Evolutionary conservation across 2,888 invertebrate genomes (phyloP), one percentile per base, ranked within the genome.

Genomic region (Serrognathus titanus): DNA sequence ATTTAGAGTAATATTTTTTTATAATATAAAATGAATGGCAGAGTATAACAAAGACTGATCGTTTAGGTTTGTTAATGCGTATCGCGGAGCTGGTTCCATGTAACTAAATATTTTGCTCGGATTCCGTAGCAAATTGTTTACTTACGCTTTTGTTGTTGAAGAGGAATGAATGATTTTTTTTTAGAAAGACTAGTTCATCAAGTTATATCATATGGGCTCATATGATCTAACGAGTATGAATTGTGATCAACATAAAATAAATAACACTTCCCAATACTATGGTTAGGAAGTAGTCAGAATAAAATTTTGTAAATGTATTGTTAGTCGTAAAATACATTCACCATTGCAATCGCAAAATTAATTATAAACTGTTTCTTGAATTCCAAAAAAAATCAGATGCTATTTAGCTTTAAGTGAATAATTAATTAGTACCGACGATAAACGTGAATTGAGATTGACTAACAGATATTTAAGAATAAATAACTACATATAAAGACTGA

Each of bases 21-120:
- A 72, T 69, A 60, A 55, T 49, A 57, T 61, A 55, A 66, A 63
- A 62, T 66, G 66, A 63, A 68, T 66, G 69, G 63, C 59, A 65
- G 66, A 64, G 65, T 65, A 67, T 64, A 62, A 68, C 65, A 68
- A 71, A 75, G 75, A 75, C 75, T 75, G 75, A 75, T 67, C 66
- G 73, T 69, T 71, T 71, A 69, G 68, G 68, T 69, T 70, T 67
- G 69, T 69, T 70, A 66, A 65, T 61, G 54, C 53, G 51, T 36
- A 36, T 9, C 36, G 35, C 43, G 51, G 38, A 35, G 12, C 13
- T 48, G 35, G 40, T 11, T 12, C 40, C 9, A 31, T 37, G 35
- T 37, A 48, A 13, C 35, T 31, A 51, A 35, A 51, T 12, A 41
- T 12, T 16, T 10, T n/a, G 50, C 43, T 45, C 49, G 49, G 13